Evolutionary conservation across 1,140 invertebrate species (phyloP), one percentile per base, ranked within the genome.

Genomic region (Drosophila repletoides): DNA sequence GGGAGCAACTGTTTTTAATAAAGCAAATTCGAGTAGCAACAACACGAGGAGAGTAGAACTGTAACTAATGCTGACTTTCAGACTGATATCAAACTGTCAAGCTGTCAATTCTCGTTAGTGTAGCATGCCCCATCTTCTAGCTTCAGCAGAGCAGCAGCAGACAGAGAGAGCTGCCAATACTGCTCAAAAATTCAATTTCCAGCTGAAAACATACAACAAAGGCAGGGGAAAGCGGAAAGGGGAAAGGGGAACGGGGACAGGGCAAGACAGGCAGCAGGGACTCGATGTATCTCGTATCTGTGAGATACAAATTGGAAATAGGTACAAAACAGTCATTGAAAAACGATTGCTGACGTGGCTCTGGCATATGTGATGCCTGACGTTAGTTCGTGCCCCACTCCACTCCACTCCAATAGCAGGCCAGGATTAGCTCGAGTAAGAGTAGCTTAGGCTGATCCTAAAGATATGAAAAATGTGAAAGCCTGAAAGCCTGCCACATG

Each of bases 111-210:
- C 80, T 72, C 53, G 72, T 86, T 86, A 86, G 75, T 31, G n/a
- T n/a, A n/a, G n/a, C n/a, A n/a, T n/a, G n/a, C n/a, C n/a, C n/a
- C n/a, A n/a, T n/a, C n/a, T n/a, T n/a, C n/a, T n/a, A 75, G 36
- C 65, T 65, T 58, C 29, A 48, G 40, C 19, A 22, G 17, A 28
- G 38, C 26, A 58, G 19, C 29, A 15, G 12, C 12, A 24, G 53
- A 21, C 38, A 33, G 29, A 41, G 58, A 15, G 9, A 40, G 65
- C 46, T 72, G 63, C 53, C 61, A 65, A 49, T 67, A 59, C 73
- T 86, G 76, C 56, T 86, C 81, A 86, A 86, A 86, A 86, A 86
- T 86, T 86, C 80, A 86, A 86, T 86, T 86, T 86, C 80, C 80
- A 86, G 60, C 60, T 81, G 77, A 83, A 75, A 66, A 81, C 68